phyloP scores from a whole-genome alignment of 2,888 invertebrate genomes.

The Xestoiulus laeticollis region DNA sequence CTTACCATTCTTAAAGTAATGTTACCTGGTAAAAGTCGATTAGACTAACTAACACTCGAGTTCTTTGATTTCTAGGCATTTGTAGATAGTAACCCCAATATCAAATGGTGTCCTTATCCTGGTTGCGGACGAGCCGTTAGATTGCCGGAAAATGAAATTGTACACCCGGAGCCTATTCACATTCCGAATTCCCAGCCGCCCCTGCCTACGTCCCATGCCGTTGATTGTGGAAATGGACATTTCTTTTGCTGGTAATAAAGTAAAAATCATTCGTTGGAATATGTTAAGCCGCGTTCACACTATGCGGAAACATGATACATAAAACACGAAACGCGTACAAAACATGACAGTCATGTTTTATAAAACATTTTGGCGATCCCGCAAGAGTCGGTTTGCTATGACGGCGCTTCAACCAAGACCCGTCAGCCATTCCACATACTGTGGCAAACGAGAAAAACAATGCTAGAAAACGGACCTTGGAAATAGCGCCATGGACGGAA shows the following conservation, averaged over 20 bases:
- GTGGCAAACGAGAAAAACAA: too few species aligned
- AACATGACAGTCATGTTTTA: too few species aligned
- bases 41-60: not conserved
- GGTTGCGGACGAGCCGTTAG: constrained; percentile 74
- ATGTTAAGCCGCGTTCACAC: too few species aligned
- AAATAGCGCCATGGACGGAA: too few species aligned
- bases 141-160: constrained; percentile 70
- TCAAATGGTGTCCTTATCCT: constrained; percentile 77
- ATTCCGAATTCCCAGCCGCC: constrained; percentile 59
- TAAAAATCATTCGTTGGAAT: too few species aligned
- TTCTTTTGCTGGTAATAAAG: constrained; percentile 73
- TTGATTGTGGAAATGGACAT: constrained; percentile 76
- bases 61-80: constrained; percentile 68
- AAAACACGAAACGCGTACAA: too few species aligned
- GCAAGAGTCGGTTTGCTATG: too few species aligned
- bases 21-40: not conserved
- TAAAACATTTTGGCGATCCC: too few species aligned
- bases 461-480: too few species aligned
- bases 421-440: too few species aligned
- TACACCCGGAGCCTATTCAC: constrained; percentile 56
- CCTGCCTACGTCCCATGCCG: constrained; percentile 70
- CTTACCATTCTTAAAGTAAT: not conserved
- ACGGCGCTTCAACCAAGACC: too few species aligned
- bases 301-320: too few species aligned
- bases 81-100: constrained; percentile 75